Evolutionary conservation across 23 tunicate species (phyloP).

Genomic region (Clavelina lepadiformis): DNA sequence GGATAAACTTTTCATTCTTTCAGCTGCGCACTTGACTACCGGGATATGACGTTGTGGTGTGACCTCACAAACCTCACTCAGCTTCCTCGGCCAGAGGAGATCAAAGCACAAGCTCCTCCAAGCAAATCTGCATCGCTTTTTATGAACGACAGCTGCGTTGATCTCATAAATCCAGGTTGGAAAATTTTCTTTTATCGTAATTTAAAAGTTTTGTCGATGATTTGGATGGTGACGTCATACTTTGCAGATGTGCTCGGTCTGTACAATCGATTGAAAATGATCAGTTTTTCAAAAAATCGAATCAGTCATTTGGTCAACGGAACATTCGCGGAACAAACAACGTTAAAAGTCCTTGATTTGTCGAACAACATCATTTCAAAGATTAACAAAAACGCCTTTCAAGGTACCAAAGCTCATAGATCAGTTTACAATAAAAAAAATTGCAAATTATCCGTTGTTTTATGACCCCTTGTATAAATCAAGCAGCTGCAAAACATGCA

Average conservation of each 20-base stretch:
- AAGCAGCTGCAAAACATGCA: too few species aligned
- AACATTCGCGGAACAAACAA: conserved; percentile 3
- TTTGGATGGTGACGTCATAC: not conserved
- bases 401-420: too few species aligned
- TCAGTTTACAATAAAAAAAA: too few species aligned
- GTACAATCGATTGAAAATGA: too few species aligned
- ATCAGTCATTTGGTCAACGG: too few species aligned
- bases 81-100: conserved; percentile 10
- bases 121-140: conserved; percentile 3
- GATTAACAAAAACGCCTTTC: conserved; percentile 5
- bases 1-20: too few species aligned
- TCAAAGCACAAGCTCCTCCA: conserved; percentile 24
- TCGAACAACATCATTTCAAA: conserved; percentile 14
- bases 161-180: conserved; percentile 5
- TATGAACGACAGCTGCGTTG: conserved; percentile 35
- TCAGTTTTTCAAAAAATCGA: too few species aligned
- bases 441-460: too few species aligned
- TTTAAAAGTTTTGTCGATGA: not conserved
- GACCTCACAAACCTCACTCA: conserved; percentile 27
- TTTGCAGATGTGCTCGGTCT: too few species aligned
- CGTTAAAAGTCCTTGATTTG: not conserved
- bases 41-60: conserved; percentile 33
- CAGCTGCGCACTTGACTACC: conserved; percentile 26
- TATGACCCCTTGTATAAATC: too few species aligned
- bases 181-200: not conserved